Evolutionary conservation across 2,113 vertebrate genomes (phyloP).

Genomic region (Anarrhichthys ocellatus): DNA sequence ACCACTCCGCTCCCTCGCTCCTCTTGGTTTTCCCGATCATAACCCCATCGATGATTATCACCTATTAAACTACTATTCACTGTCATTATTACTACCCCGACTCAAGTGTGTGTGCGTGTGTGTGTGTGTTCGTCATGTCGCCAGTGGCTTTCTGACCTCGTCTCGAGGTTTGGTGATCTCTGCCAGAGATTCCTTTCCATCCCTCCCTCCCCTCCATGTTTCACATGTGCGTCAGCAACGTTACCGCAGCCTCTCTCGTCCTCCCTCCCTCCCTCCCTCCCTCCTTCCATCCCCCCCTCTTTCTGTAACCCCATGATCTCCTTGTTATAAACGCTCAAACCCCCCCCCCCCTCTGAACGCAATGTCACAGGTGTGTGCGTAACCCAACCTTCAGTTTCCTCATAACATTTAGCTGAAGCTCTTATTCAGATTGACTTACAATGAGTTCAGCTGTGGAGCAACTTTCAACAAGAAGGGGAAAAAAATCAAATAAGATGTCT

Average conservation of each 20-base stretch:
- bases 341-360: slow-evolving; percentile 1
- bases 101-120: slow-evolving; percentile 21
- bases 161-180: slow-evolving; percentile 77
- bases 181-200: slow-evolving; percentile 80
- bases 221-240: slow-evolving; percentile 78
- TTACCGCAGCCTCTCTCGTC: slow-evolving; percentile 69
- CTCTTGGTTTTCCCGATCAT: slow-evolving; percentile 43
- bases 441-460: neutral
- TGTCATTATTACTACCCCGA: slow-evolving; percentile 49
- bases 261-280: slow-evolving; percentile 2
- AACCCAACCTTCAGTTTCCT: neutral
- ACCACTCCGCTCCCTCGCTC: slow-evolving; percentile 18
- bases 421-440: no score
- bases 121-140: slow-evolving; percentile 69
- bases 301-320: slow-evolving; percentile 51
- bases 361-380: neutral
- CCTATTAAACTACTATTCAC: slow-evolving; percentile 67
- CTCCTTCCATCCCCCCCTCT: slow-evolving; percentile 10
- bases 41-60: slow-evolving; percentile 66
- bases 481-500: neutral
- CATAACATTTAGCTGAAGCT: neutral
- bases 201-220: slow-evolving; percentile 70
- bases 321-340: slow-evolving; percentile 52
- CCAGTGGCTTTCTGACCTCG: slow-evolving; percentile 83
- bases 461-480: neutral